Evolutionary conservation across 1,140 invertebrate genomes (phyloP).

Genomic region (Battus philenor): DNA sequence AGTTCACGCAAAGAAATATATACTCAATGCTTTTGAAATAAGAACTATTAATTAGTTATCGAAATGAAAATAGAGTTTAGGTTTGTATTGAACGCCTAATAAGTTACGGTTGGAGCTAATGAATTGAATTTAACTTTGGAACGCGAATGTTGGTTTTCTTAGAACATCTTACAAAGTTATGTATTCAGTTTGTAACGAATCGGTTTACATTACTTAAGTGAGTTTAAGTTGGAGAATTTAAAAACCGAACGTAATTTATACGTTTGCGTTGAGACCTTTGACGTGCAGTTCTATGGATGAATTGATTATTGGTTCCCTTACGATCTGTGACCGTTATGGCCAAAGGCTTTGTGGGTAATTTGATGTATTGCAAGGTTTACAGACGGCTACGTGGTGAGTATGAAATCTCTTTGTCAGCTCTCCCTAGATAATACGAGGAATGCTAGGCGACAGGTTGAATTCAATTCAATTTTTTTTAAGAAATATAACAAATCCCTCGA

Average conservation of each 20-base stretch:
- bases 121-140: slow-evolving; percentile 31
- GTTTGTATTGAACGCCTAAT: slow-evolving; percentile 32
- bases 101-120: slow-evolving; percentile 39
- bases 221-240: not conserved
- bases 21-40: slow-evolving; percentile 11
- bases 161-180: slow-evolving; percentile 21
- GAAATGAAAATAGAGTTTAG: not conserved
- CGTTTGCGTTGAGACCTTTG: slow-evolving; percentile 11
- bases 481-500: no score
- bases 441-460: no score
- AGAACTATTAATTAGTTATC: slow-evolving; percentile 2
- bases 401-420: slow-evolving; percentile 27
- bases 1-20: slow-evolving; percentile 4
- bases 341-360: slow-evolving; percentile 11
- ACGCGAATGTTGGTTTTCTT: slow-evolving; percentile 32
- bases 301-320: slow-evolving; percentile 28
- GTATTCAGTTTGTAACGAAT: slow-evolving; percentile 8
- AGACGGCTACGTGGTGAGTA: slow-evolving; percentile 15
- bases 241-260: slow-evolving; percentile 12
- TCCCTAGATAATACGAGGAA: no score
- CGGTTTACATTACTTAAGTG: not conserved
- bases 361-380: slow-evolving; percentile 1
- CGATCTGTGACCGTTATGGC: slow-evolving; percentile 17
- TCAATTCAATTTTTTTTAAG: no score
- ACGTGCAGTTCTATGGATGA: slow-evolving; percentile 22